Percentiles rank a stretch among this genome's conserved stretches.
These are phyloP conservation scores for Olivierus martensii DNA, from an alignment of 1,140 invertebrate species.

Conservation along the genomic window DNA sequence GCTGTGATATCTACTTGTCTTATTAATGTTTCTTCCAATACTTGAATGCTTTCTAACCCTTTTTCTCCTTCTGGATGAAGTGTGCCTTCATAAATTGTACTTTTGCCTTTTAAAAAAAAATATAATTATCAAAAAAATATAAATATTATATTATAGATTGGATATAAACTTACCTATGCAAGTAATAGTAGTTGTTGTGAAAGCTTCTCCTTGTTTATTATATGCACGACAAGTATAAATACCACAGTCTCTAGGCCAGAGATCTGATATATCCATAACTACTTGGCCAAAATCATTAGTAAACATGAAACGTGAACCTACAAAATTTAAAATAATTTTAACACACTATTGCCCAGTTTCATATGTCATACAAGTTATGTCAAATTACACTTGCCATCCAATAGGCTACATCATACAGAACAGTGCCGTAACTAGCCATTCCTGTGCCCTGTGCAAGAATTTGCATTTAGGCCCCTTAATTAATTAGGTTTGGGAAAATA, in stretches of 20 bases:
- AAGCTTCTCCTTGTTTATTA: conserved; percentile 55
- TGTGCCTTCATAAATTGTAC: conserved; percentile 67
- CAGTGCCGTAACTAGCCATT: too few species aligned
- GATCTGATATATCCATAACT: conserved; percentile 58
- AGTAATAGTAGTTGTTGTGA: conserved; percentile 75
- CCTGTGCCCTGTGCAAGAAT: too few species aligned
- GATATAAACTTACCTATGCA: conserved; percentile 35
- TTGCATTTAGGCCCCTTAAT: too few species aligned
- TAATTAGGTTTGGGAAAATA: too few species aligned
- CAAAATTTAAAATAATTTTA: conserved; percentile 31
- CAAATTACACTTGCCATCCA: too few species aligned
- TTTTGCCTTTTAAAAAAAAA: conserved; percentile 36
- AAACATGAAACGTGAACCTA: conserved; percentile 81
- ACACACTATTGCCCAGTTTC: not conserved
- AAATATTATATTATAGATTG: not conserved
- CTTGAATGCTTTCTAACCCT: conserved; percentile 77
- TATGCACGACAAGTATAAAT: conserved; percentile 37
- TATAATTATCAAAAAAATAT: not conserved
- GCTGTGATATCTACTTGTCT: conserved; percentile 48
- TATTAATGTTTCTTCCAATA: conserved; percentile 67
- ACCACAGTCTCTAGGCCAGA: conserved; percentile 76
- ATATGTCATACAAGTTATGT: not conserved
- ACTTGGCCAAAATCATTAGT: conserved; percentile 83
- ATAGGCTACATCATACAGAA: not conserved
- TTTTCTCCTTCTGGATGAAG: conserved; percentile 87